A percentile compares a stretch with the other conserved stretches of the same genome.
phyloP scores from a whole-genome alignment of 2,888 invertebrate genomes.

The Auanema sp. region DNA sequence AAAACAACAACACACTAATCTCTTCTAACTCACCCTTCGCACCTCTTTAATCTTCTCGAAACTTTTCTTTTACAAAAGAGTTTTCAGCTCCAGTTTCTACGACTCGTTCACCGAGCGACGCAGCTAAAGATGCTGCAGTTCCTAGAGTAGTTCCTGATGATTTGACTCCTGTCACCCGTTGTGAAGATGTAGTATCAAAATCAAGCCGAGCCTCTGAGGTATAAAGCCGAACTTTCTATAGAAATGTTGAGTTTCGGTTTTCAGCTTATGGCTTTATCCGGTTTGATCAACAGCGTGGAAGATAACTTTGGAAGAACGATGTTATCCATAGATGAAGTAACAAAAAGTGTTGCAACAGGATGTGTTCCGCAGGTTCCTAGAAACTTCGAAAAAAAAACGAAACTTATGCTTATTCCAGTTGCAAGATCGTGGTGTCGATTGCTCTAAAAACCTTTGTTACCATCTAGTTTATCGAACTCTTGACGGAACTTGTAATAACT shows the following conservation, averaged over 20 bases:
- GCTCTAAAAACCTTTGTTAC: slow-evolving; percentile 57
- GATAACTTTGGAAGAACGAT: slow-evolving; percentile 45
- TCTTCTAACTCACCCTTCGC: too few relatives aligned
- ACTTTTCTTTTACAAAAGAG: neutral
- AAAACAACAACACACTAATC: too few relatives aligned
- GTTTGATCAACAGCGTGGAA: slow-evolving; percentile 44
- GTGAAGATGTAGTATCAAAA: slow-evolving; percentile 27
- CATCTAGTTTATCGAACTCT: slow-evolving; percentile 72
- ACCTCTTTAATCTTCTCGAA: too few relatives aligned
- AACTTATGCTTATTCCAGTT: slow-evolving; percentile 44
- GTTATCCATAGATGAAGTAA: slow-evolving; percentile 60
- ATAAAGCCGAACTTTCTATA: neutral
- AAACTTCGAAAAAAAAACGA: neutral
- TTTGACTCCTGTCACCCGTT: slow-evolving; percentile 26
- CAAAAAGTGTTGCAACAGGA: slow-evolving; percentile 55
- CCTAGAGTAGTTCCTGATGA: slow-evolving; percentile 17
- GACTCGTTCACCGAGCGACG: slow-evolving; percentile 49
- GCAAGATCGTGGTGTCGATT: slow-evolving; percentile 66
- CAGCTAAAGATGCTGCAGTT: slow-evolving; percentile 28
- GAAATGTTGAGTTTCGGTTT: slow-evolving; percentile 3
- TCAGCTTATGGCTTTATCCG: slow-evolving; percentile 34
- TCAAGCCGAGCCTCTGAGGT: slow-evolving; percentile 35
- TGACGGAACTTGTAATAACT: slow-evolving; percentile 94
- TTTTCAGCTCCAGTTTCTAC: slow-evolving; percentile 30
- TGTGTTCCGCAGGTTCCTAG: slow-evolving; percentile 54